phyloP scores from a whole-genome alignment of 2,888 invertebrate genomes.

The Cistogaster globosa region DNA sequence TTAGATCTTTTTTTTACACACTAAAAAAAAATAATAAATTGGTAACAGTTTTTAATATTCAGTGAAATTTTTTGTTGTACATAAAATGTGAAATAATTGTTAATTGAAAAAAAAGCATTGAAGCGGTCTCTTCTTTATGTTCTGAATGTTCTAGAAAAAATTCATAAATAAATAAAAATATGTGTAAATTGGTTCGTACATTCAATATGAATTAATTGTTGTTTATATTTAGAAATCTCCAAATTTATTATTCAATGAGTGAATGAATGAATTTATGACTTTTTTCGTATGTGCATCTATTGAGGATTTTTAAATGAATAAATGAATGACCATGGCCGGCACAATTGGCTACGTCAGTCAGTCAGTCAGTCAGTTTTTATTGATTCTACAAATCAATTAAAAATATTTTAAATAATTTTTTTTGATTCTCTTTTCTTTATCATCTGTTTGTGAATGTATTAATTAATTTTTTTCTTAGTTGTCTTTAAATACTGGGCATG shows the following conservation, averaged over 20 bases:
- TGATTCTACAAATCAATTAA: conserved; percentile 55
- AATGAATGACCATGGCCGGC: conserved; percentile 45
- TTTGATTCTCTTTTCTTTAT: neutral
- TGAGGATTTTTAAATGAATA: conserved; percentile 10
- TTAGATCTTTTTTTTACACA: neutral
- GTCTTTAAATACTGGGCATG: conserved; percentile 12
- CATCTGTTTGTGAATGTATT: conserved; percentile 3
- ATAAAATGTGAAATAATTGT: conserved; percentile 30
- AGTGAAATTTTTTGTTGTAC: neutral
- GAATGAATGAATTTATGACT: conserved; percentile 30
- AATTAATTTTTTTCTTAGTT: neutral
- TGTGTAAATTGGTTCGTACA: conserved; percentile 16
- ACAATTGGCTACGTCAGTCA: conserved; percentile 54
- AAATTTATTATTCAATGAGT: conserved; percentile 18
- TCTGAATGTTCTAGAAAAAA: conserved; percentile 2
- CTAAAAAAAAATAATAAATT: neutral
- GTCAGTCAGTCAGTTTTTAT: conserved; percentile 41
- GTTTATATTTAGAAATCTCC: conserved; percentile 20
- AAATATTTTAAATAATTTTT: neutral
- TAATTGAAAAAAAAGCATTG: conserved; percentile 30
- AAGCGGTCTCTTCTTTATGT: neutral
- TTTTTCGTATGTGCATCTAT: conserved; percentile 15
- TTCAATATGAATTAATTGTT: conserved; percentile 42
- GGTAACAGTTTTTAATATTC: neutral
- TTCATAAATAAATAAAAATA: conserved; percentile 7